phyloP scores from a whole-genome alignment of 2,113 vertebrate genomes.

The Bubo bubo region DNA sequence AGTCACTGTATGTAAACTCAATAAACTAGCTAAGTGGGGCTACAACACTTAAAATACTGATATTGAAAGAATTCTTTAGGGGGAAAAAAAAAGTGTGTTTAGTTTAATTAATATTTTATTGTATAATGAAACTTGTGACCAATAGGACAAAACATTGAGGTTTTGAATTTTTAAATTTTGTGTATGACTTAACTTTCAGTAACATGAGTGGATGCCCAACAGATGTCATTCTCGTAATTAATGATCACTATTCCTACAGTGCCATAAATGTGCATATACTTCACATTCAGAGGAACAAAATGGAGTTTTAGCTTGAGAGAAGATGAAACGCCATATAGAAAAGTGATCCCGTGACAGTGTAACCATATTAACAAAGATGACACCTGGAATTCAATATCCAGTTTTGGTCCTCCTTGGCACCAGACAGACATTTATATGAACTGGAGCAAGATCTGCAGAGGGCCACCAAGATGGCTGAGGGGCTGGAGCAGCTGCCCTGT shows the following conservation, averaged over 20 bases:
- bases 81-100: not conserved
- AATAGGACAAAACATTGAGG: not conserved
- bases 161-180: not conserved
- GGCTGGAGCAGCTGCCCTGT: not conserved
- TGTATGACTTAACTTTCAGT: not conserved
- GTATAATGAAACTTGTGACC: not conserved
- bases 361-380: not conserved
- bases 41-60: not conserved
- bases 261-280: not conserved
- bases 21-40: not conserved
- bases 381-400: not conserved
- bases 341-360: not conserved
- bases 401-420: not conserved
- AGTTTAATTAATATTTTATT: not conserved
- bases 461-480: not conserved
- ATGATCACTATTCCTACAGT: not conserved
- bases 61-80: not conserved
- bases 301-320: not conserved
- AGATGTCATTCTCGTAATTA: not conserved
- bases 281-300: not conserved
- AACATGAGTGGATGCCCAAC: not conserved
- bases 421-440: not conserved
- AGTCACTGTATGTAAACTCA: too few relatives aligned
- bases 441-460: not conserved
- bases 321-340: not conserved